A percentile compares a stretch with the other conserved stretches of the same genome.
Evolutionary conservation across 2,888 invertebrate species (phyloP).

Genomic region (Chrysotoxum bicinctum): DNA sequence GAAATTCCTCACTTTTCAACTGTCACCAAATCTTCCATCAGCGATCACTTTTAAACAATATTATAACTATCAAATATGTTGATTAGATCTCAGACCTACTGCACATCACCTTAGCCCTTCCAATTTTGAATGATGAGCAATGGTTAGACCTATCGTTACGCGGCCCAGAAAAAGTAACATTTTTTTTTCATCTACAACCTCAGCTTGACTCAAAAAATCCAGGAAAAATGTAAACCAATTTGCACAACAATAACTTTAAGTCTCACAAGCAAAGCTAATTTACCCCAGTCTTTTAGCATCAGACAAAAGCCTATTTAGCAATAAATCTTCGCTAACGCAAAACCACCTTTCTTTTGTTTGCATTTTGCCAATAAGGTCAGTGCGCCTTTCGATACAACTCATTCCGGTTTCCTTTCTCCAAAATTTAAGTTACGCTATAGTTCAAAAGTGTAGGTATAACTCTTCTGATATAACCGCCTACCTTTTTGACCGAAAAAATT

Average conservation of each 20-base stretch:
- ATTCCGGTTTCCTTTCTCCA: slow-evolving; percentile 48
- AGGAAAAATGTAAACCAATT: background rate
- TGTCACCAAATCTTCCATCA: too few species aligned
- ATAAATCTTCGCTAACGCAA: background rate
- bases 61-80: too few species aligned
- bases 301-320: slow-evolving; percentile 7
- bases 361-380: slow-evolving; percentile 39
- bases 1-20: too few species aligned
- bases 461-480: slow-evolving; percentile 54
- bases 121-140: too few species aligned
- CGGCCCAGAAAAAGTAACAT: too few species aligned
- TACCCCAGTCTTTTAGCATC: background rate
- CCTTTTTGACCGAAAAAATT: slow-evolving; percentile 34
- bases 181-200: too few species aligned
- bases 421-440: background rate
- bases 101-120: too few species aligned
- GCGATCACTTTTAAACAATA: too few species aligned
- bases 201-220: background rate
- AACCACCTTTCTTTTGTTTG: slow-evolving; percentile 13
- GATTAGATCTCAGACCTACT: too few species aligned
- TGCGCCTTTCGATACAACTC: slow-evolving; percentile 23
- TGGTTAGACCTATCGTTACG: too few species aligned
- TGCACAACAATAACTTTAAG: background rate
- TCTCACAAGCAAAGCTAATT: background rate
- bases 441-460: slow-evolving; percentile 37